Base-by-base conservation (phyloP, 2,888 invertebrate genomes). In the Dinocampus coccinellae region DNA sequence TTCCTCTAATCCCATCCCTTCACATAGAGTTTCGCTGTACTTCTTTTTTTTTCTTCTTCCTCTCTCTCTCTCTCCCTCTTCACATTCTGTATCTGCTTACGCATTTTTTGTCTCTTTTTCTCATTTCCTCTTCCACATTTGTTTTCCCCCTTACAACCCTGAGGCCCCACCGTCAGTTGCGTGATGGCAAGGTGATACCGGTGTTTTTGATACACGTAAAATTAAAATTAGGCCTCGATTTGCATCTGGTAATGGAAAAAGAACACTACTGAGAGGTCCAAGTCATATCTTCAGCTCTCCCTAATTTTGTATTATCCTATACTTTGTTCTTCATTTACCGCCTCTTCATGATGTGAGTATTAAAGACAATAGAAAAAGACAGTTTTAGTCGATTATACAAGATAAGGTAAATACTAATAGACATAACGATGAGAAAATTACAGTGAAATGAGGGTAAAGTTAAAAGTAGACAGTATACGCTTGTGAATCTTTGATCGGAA, bases 161-260 rank as follows among this genome's bases (percentile, higher is more conserved):
- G 58, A 29, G 58, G 58, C 69, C 72, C 63, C 76, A 82, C 84
- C 89, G 89, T 89, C 89, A 89, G 89, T 89, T 89, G 89, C 86
- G 88, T 84, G 85, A 84, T 88, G 74, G 42, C 22, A 74, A 74
- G 73, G 71, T 82, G 82, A 79, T 80, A 81, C 82, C 75, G 75
- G 60, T 60, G 33, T 88, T 89, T 89, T 90, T 90, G 90, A 90
- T 90, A 89, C 89, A 89, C 89, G 89, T 88, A 88, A 90, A 90
- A 90, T 90, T 90, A 90, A 90, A 89, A 89, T 90, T 89, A 89
- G 89, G 88, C 88, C 87, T 87, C 88, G 88, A 90, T 90, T 90
- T 90, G 90, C 90, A 90, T 90, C 85, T 84, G 86, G 89, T 90
- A 90, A 90, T 90, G 87, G 90, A 88, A 89, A 90, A 89, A 89